Base-by-base conservation (phyloP, 2,797 vertebrate genomes). In the Alcedo atthis region DNA sequence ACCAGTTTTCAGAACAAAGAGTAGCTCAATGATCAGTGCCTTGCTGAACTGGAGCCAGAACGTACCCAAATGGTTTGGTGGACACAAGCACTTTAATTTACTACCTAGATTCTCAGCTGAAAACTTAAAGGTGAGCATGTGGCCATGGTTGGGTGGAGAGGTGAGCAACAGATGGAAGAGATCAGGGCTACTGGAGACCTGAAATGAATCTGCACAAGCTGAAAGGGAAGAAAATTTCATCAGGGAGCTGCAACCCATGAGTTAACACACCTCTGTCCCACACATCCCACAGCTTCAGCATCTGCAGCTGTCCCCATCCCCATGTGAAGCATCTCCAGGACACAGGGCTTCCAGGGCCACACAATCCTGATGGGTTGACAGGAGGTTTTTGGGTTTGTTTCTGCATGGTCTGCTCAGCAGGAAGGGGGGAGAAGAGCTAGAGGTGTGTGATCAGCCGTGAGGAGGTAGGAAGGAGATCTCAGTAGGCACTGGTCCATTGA, bases 391-490 rank as follows among this genome's bases (percentile, higher is more conserved):
- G 54, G n/a, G 11, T 28, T 51, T 40, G 26, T 33, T 46, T 37
- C n/a, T 10, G 1, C 3, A 15, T 21, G n/a, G 15, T 22, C 17
- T 66, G 33, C 43, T 80, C 40, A 12, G 68, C 43, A 67, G 32
- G 11, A 43, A 33, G 19, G 0, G 0, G 3, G 30, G 48, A 62
- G 75, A 61, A 68, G 51, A 43, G 33, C 43, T 19, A 2, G 14
- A 33, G 37, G 45, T 78, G 49, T 2, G 15, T 46, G 53, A 5
- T 2, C 2, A 1, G 24, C 48, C 8, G 0, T n/a, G 71, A 59
- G 67, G 78, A 66, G 30, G 57, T 1, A 16, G 33, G 15, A 70
- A 16, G 33, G 15, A 70, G 33, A 42, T 43, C 55, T 71, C 62
- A 42, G 54, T 26, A 53, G 49, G 19, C 4, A 0, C 2, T 32